Evolutionary conservation across 2,113 vertebrate species (phyloP), one percentile per base, ranked within the genome.

Genomic region (Sebastes schlegelii): DNA sequence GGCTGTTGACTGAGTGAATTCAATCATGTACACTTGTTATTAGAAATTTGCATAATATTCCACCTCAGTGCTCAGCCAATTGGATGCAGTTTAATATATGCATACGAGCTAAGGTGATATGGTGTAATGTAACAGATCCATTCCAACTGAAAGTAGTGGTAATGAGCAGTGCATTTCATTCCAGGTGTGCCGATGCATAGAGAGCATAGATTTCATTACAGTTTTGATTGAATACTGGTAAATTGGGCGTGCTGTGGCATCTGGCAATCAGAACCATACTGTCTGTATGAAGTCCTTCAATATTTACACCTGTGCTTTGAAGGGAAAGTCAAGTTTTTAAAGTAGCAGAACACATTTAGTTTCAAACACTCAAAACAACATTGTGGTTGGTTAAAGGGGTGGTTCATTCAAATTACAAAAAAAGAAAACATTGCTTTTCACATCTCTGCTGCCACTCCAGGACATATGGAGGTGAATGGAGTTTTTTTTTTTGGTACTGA

Each of bases 11-110:
- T 82, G 86, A 88, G 79, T 79, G 88, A 91, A 93, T 93, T 92
- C 90, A 94, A 92, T 93, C 91, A 92, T 91, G 90, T 87, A 86
- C 88, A 84, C 92, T 91, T 89, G 86, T 92, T 91, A 93, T 91
- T 91, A 92, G 72, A 79, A 85, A 94, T 94, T 90, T 92, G 89
- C 91, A 93, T 92, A 91, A 91, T 92, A 91, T 91, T 91, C 90
- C 90, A 92, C 68, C 80, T 92, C 78, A 86, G 79, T 89, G 90
- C 82, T 66, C 89, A 80, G 76, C 85, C 86, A 89, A 84, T 90
- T 93, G 90, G 86, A 91, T 78, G 80, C 26, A n/a, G 69, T 89
- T 83, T 91, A 88, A 93, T 89, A 64, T 87, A 77, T 84, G 82
- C 84, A 70, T 75, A 64, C 16, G 14, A 69, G 85, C 83, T 49